Conservation (phyloP, 2,797 vertebrate genomes). For the Pteropus rufus region DNA sequence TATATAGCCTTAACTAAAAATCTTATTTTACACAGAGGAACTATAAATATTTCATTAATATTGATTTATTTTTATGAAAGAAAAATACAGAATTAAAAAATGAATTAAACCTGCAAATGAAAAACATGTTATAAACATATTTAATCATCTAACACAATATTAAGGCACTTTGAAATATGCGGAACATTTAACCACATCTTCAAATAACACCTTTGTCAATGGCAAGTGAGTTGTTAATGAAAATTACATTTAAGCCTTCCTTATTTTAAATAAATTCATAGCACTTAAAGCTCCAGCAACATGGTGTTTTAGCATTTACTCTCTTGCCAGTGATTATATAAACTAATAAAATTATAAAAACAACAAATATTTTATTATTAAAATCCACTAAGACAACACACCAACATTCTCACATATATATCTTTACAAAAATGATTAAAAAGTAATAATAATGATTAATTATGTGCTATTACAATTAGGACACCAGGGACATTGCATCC, state of each 20-base stretch:
- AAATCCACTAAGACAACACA: not conserved
- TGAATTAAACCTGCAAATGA: not conserved
- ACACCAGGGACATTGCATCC: not conserved
- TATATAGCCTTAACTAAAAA: slow-evolving; percentile 9
- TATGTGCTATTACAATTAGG: not conserved
- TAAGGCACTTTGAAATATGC: not conserved
- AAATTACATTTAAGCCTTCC: not conserved
- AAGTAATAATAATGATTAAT: slow-evolving; percentile 12
- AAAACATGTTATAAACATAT: not conserved
- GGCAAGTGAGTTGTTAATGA: not conserved
- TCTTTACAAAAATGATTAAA: slow-evolving; percentile 15
- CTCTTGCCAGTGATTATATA: not conserved
- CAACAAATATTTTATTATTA: not conserved
- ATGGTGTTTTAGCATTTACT: not conserved
- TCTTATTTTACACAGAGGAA: not conserved
- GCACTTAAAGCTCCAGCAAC: not conserved
- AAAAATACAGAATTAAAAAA: slow-evolving; percentile 29
- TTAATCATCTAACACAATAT: not conserved
- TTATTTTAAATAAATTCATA: not conserved
- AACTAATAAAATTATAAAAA: slow-evolving; percentile 22
- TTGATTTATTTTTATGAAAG: slow-evolving; percentile 5
- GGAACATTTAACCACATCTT: not conserved
- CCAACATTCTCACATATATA: not conserved
- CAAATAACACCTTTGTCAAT: not conserved
- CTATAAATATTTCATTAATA: slow-evolving; percentile 4